Evolutionary conservation across 2,888 invertebrate genomes (phyloP).

Genomic region (Cataglyphis rosenhaueri): DNA sequence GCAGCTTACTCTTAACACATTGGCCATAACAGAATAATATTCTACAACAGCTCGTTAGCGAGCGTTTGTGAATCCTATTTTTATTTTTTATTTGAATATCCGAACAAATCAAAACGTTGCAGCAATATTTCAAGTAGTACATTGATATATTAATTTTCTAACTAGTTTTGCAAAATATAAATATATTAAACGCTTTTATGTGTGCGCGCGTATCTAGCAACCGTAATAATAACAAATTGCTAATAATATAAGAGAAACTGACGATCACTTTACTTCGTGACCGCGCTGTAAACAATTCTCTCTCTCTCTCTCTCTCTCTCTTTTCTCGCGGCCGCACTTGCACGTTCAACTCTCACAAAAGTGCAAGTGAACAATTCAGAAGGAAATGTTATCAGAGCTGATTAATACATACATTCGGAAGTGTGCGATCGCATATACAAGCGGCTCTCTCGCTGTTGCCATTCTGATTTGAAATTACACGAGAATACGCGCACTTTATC

Average conservation of each 20-base stretch:
- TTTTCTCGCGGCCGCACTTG: constrained; percentile 52
- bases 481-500: constrained; percentile 45
- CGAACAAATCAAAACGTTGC: neutral
- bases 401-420: constrained; percentile 35
- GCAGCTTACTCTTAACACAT: constrained; percentile 51
- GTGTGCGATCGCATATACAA: constrained; percentile 12
- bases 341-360: constrained; percentile 32
- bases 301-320: neutral
- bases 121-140: neutral
- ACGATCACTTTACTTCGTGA: constrained; percentile 16
- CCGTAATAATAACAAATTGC: constrained; percentile 26
- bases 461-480: constrained; percentile 50
- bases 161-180: neutral
- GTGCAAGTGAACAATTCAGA: constrained; percentile 62
- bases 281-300: constrained; percentile 43
- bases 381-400: constrained; percentile 25
- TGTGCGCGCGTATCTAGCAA: neutral
- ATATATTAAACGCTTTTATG: neutral
- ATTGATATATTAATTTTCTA: constrained; percentile 9
- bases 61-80: constrained; percentile 17
- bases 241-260: constrained; percentile 60
- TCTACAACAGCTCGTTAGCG: neutral
- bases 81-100: neutral
- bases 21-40: constrained; percentile 21
- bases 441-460: constrained; percentile 3